Conservation (phyloP, 1,140 invertebrate species). For the Chironomus tepperi region DNA sequence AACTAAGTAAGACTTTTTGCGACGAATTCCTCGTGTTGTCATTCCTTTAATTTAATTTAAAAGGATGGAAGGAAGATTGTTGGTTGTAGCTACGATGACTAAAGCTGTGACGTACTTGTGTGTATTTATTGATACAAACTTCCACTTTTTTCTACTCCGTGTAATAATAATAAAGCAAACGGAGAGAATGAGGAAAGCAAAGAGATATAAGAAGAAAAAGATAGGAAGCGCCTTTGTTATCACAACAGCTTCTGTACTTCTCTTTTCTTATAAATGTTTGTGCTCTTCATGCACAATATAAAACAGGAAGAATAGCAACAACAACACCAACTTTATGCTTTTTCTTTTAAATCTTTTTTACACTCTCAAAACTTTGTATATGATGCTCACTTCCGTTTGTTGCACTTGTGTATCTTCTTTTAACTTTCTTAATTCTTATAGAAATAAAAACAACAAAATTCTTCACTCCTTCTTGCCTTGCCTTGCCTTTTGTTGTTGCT, state of each 20-base stretch:
- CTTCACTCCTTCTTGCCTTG: too few relatives aligned
- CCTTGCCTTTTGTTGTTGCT: too few relatives aligned
- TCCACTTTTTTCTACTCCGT: too few relatives aligned
- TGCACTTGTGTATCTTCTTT: background rate
- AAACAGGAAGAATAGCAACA: slow-evolving; percentile 1
- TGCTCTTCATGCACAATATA: background rate
- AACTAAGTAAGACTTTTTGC: slow-evolving; percentile 79
- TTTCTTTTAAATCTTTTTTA: background rate
- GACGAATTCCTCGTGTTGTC: slow-evolving; percentile 61
- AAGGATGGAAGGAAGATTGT: too few relatives aligned
- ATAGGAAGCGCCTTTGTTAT: slow-evolving; percentile 12
- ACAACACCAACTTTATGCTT: background rate
- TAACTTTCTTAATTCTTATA: too few relatives aligned
- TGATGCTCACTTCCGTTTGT: background rate
- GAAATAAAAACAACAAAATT: too few relatives aligned
- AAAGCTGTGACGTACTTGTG: too few relatives aligned
- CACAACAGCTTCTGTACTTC: background rate
- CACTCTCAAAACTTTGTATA: background rate
- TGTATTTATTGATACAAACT: too few relatives aligned
- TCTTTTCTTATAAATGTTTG: background rate
- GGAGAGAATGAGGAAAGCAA: background rate
- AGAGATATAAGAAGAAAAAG: background rate
- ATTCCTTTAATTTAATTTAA: slow-evolving; percentile 35
- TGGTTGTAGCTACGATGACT: too few relatives aligned
- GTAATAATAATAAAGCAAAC: background rate